Conservation (phyloP, 1,140 invertebrate genomes). For the Monochamus saltuarius region DNA sequence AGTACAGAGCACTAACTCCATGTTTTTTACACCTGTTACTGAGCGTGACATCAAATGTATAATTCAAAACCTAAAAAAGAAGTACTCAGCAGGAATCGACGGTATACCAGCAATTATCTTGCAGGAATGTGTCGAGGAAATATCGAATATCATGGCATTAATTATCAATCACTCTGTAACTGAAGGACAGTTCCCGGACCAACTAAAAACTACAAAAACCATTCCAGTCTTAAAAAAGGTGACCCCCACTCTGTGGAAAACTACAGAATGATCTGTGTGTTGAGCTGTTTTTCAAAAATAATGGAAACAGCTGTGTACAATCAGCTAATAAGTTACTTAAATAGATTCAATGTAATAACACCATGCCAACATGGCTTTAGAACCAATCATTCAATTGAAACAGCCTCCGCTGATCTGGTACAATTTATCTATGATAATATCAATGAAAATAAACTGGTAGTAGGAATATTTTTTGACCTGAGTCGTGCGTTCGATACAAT, state of each 20-base stretch:
- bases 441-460: no score
- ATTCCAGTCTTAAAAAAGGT: conserved; percentile 3
- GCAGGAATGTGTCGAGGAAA: conserved; percentile 6
- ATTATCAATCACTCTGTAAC: conserved; percentile 5
- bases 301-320: conserved; percentile 2
- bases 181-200: neutral
- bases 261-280: no score
- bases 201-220: conserved; percentile 1
- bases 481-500: no score
- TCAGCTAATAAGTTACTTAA: neutral
- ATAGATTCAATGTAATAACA: neutral
- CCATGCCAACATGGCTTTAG: neutral
- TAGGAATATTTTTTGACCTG: no score
- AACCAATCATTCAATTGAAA: conserved; percentile 2
- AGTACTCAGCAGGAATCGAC: conserved; percentile 5
- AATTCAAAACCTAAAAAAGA: conserved; percentile 6
- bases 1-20: neutral
- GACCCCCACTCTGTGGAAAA: neutral
- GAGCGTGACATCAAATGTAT: neutral
- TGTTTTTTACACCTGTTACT: neutral
- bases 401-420: conserved; percentile 2
- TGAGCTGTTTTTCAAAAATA: no score
- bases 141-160: neutral
- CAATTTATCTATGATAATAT: neutral
- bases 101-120: conserved; percentile 1